A percentile compares a stretch with the other conserved stretches of the same genome.
Evolutionary conservation across 1,140 invertebrate species (phyloP).

Genomic region (Scaptomyza pallida): DNA sequence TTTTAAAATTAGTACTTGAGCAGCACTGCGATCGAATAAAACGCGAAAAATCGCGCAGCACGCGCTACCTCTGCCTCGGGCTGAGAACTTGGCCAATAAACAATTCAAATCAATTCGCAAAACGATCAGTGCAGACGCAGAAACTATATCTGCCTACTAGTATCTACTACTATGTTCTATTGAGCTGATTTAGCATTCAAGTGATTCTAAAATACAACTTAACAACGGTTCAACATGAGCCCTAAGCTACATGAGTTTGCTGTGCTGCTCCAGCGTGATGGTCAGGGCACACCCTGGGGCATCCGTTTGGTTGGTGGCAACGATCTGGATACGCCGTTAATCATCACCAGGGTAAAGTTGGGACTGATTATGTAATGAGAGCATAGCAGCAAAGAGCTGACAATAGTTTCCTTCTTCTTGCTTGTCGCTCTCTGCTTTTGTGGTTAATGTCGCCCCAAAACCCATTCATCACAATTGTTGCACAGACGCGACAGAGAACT

Average conservation of each 20-base stretch:
- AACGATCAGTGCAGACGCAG: constrained; percentile 6
- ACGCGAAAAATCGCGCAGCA: constrained; percentile 68
- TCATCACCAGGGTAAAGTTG: constrained; percentile 92
- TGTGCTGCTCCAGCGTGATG: constrained; percentile 90
- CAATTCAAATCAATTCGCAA: constrained; percentile 38
- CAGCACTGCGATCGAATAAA: constrained; percentile 83
- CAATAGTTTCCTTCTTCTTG: constrained; percentile 29
- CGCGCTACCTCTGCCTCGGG: constrained; percentile 59
- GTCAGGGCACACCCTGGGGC: constrained; percentile 92
- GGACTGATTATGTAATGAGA: constrained; percentile 75
- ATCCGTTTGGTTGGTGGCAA: constrained; percentile 95
- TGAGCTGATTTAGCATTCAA: constrained; percentile 14
- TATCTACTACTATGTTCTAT: constrained; percentile 19
- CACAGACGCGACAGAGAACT: constrained; percentile 29
- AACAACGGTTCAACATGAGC: constrained; percentile 75
- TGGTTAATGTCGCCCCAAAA: constrained; percentile 44
- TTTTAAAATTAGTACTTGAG: constrained; percentile 84
- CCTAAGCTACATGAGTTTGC: constrained; percentile 89
- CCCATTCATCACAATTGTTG: constrained; percentile 62
- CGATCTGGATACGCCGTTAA: constrained; percentile 94
- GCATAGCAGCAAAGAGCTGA: constrained; percentile 19
- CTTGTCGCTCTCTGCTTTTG: constrained; percentile 43
- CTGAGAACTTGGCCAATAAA: constrained; percentile 52
- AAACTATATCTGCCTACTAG: background rate
- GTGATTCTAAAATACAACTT: constrained; percentile 2